Percentiles rank a stretch among this genome's conserved stretches.
These are phyloP conservation scores for Graptemys geographica DNA, from an alignment of 2,797 vertebrate genomes.

Conservation along the genomic window DNA sequence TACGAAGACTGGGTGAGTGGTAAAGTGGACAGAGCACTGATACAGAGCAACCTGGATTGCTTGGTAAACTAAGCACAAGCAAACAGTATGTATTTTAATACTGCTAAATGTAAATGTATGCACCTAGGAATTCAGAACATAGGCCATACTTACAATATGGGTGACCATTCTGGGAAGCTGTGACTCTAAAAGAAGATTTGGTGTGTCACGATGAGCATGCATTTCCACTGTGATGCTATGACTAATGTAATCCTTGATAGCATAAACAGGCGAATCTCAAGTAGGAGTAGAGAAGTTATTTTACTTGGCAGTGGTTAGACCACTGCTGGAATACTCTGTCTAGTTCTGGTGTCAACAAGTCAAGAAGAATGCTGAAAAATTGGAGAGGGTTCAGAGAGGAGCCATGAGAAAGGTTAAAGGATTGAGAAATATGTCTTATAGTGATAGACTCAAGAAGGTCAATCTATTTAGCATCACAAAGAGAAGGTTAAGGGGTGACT, in stretches of 20 bases:
- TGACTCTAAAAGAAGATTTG: not conserved
- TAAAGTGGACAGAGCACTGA: not conserved
- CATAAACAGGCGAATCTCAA: not conserved
- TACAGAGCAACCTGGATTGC: not conserved
- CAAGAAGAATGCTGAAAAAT: not conserved
- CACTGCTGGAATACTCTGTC: not conserved
- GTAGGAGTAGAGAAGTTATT: not conserved
- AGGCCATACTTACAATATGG: not conserved
- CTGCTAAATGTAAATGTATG: not conserved
- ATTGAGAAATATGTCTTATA: not conserved
- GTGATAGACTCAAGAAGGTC: not conserved
- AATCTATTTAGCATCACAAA: not conserved
- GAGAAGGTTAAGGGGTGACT: not conserved
- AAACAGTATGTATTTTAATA: not conserved
- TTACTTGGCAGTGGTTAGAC: not conserved
- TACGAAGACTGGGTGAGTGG: not conserved
- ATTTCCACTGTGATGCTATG: not conserved
- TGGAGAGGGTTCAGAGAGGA: not conserved
- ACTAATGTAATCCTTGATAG: not conserved
- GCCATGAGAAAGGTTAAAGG: not conserved
- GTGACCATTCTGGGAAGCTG: not conserved
- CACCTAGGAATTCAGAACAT: not conserved
- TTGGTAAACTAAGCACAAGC: not conserved
- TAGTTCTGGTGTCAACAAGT: not conserved
- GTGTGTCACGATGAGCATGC: not conserved